Evolutionary conservation across 2,797 vertebrate genomes (phyloP).

Genomic region (Valencia hispanica): DNA sequence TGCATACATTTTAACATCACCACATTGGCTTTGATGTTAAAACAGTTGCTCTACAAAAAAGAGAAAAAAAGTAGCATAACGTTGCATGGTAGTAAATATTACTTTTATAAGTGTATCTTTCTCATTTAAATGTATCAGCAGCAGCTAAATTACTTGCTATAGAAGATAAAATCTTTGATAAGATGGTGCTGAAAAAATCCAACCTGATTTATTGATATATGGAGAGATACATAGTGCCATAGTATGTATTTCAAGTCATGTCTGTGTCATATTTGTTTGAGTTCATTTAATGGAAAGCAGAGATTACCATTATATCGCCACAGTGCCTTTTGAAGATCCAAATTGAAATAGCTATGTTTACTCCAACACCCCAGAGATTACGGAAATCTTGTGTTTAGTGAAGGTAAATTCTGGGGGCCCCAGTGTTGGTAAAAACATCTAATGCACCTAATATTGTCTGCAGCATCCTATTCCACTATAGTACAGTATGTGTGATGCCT

Average conservation of each 20-base stretch:
- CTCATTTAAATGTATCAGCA: background rate
- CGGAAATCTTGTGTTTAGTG: background rate
- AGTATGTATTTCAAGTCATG: background rate
- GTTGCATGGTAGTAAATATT: background rate
- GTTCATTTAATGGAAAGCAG: background rate
- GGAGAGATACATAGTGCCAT: background rate
- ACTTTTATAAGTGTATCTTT: background rate
- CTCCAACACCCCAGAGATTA: background rate
- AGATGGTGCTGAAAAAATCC: background rate
- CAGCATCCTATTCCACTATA: background rate
- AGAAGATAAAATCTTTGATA: background rate
- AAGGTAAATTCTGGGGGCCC: background rate
- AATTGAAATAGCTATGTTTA: background rate
- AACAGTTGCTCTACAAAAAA: background rate
- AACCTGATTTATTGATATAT: background rate
- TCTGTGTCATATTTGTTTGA: background rate
- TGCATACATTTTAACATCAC: background rate
- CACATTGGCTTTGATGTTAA: background rate
- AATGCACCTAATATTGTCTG: background rate
- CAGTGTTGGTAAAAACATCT: background rate
- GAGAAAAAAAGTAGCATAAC: background rate
- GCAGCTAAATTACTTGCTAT: background rate
- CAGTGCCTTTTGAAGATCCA: background rate
- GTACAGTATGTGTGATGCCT: background rate
- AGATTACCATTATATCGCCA: background rate